These are phyloP conservation scores for Semaprochilodus insignis DNA, from an alignment of 2,797 vertebrate genomes.

Conservation along the genomic window DNA sequence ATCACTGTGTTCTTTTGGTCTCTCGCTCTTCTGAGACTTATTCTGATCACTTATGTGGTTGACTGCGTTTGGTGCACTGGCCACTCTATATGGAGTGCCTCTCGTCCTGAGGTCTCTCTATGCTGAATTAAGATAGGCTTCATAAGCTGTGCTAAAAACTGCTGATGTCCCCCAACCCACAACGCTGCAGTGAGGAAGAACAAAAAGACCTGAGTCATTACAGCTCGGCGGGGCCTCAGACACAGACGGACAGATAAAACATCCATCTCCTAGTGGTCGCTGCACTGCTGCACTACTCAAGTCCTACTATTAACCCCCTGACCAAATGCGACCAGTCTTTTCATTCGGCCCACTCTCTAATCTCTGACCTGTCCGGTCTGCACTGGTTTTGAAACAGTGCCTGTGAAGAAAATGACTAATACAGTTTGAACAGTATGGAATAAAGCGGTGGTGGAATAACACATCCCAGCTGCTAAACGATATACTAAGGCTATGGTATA, in stretches of 20 bases:
- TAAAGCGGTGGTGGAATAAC: no score
- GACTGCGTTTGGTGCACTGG: constrained; percentile 16
- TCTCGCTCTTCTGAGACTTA: not conserved
- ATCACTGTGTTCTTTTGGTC: constrained; percentile 8
- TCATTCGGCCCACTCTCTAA: no score
- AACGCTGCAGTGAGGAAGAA: constrained; percentile 29
- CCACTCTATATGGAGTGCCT: constrained; percentile 17
- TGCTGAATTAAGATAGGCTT: constrained; percentile 20
- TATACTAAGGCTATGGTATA: no score
- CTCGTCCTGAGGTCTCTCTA: not conserved
- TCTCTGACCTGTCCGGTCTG: no score
- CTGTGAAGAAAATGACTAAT: no score
- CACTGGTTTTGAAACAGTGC: no score
- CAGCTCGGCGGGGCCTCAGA: constrained; percentile 4
- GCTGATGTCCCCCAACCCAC: constrained; percentile 66
- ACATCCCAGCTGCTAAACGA: no score
- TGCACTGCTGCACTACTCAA: not conserved
- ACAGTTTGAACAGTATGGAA: no score
- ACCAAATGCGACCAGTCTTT: not conserved
- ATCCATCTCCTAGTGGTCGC: not conserved
- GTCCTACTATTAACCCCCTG: not conserved
- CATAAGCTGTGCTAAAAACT: constrained; percentile 17
- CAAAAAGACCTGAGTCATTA: constrained; percentile 49
- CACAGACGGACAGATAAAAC: constrained; percentile 33
- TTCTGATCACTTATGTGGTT: not conserved